Percentiles rank a stretch among this genome's conserved stretches.
Evolutionary conservation across 2,888 invertebrate species (phyloP).

Genomic region (Alcis repandata): DNA sequence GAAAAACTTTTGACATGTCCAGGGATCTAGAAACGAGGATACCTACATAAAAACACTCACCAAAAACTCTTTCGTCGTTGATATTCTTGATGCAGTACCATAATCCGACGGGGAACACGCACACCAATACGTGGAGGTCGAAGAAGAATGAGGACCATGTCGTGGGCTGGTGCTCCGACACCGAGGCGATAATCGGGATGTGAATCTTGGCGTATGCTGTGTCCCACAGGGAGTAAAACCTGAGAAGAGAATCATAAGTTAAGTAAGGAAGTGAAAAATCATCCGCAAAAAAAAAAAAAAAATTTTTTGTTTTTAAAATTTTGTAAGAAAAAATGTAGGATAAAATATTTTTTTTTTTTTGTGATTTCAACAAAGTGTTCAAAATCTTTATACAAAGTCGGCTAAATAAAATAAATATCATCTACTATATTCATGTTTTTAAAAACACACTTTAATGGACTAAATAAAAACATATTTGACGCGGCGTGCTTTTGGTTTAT

Average conservation of each 20-base stretch:
- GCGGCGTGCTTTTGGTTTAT: no score
- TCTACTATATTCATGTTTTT: no score
- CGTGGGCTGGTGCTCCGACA: conserved; percentile 99
- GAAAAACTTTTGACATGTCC: no score
- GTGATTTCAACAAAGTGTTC: no score
- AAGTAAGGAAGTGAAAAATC: background rate
- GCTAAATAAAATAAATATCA: no score
- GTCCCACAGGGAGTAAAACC: conserved; percentile 99
- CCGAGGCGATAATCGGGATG: conserved; percentile 99
- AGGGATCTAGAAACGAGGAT: no score
- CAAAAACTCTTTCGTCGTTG: conserved; percentile 99
- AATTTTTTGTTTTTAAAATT: no score
- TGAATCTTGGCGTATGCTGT: conserved; percentile 99
- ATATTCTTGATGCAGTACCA: conserved; percentile 99
- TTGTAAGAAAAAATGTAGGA: no score
- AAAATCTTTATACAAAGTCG: background rate
- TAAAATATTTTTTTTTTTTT: no score
- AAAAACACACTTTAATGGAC: no score
- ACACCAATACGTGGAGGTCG: conserved; percentile 98
- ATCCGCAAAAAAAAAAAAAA: no score
- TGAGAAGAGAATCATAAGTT: conserved; percentile 62
- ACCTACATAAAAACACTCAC: conserved; percentile 84
- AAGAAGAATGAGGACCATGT: conserved; percentile 99
- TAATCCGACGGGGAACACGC: conserved; percentile 98
- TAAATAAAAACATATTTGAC: no score